These are phyloP conservation scores for Colossoma macropomum DNA, from an alignment of 2,113 vertebrate genomes.

Conservation along the genomic window DNA sequence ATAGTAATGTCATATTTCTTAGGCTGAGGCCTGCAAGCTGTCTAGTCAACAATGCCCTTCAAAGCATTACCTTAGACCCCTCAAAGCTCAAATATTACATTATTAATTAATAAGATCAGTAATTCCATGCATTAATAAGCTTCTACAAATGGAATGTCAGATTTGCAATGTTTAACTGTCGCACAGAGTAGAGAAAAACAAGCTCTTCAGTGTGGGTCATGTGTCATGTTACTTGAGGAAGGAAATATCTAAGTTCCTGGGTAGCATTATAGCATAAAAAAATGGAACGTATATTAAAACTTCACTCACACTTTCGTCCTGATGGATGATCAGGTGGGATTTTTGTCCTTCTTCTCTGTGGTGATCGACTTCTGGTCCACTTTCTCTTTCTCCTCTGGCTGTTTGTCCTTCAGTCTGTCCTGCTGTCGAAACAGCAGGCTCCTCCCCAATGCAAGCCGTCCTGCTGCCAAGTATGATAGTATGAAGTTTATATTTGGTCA, in stretches of 20 bases:
- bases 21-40: neutral
- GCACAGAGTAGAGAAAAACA: slow-evolving; percentile 1
- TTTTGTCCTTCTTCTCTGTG: slow-evolving; percentile 22
- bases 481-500: slow-evolving; percentile 77
- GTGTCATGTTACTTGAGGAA: neutral
- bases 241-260: neutral
- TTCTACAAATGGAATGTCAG: too few relatives aligned
- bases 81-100: neutral
- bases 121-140: neutral
- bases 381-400: slow-evolving; percentile 52
- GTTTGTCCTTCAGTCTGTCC: slow-evolving; percentile 80
- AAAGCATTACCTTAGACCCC: neutral
- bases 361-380: neutral
- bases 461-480: slow-evolving; percentile 64
- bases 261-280: neutral
- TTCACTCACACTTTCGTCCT: slow-evolving; percentile 56
- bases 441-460: slow-evolving; percentile 68
- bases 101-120: neutral
- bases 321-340: neutral
- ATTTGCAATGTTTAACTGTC: neutral
- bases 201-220: neutral
- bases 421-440: slow-evolving; percentile 61
- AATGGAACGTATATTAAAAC: neutral
- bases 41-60: neutral
- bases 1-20: neutral